Base-by-base conservation (phyloP, 23 tunicate genomes). In the Diplosoma virens region DNA sequence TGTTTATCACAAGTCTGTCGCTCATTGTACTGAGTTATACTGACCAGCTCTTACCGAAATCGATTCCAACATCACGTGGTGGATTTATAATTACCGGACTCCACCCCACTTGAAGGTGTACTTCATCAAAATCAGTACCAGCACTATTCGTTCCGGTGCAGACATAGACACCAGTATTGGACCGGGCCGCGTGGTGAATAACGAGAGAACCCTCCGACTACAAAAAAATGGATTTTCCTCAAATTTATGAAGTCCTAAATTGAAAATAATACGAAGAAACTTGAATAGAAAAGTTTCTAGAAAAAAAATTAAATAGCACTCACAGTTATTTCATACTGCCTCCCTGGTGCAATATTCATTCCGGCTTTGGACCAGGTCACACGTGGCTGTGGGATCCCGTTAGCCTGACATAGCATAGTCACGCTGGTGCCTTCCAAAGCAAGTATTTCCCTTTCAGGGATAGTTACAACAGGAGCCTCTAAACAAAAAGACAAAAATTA, bases 381-480 rank as follows among this genome's bases (percentile, higher is more conserved):
- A 28, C 28, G 32, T 18, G 99, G 99, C 22, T 26, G 47, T 22
- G 99, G 99, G 9, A 69, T 63, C 17, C 99, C 99, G 23, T 75
- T 84, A 33, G 81, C 86, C 27, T 35, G 41, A 59, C 97, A 92
- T 24, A 36, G 33, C 60, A 92, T 25, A 1, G 76, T 50, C 29
- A 71, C 80, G 11, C 67, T 48, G n/a, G 84, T 66, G 21, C 93
- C 95, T 80, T 95, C 99, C 65, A 88, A 59, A 1, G 90, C 84
- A 32, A 95, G 55, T 67, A 77, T 53, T 6, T 85, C 77, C 23
- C 56, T 37, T 71, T 89, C 97, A 26, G 79, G 81, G 18, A 86
- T 60, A 1, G 77, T 47, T 5, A 89, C 86, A 22, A 61, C 63
- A 1, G 96, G 96, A 14, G 65, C 25, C 33, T 81, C 85, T 81